Percentiles rank a stretch among this genome's conserved stretches.
Conservation (phyloP, 2,797 vertebrate genomes). For the Halcyon leucocephala region DNA sequence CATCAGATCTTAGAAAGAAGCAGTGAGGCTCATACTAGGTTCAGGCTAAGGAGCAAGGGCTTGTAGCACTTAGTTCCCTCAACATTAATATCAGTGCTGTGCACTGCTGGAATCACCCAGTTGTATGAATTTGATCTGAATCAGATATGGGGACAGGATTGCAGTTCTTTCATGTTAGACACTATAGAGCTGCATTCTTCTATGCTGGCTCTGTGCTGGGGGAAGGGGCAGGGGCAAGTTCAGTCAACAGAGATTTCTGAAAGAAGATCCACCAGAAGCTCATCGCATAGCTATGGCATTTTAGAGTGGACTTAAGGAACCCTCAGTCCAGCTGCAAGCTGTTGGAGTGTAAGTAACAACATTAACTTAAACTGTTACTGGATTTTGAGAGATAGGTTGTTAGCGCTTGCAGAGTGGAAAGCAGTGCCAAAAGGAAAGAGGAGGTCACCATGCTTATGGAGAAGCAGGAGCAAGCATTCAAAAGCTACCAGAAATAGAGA, state of each 20-base stretch:
- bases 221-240: neutral
- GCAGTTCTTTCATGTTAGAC: neutral
- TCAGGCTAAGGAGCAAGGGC: neutral
- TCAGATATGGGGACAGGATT: neutral
- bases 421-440: neutral
- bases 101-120: neutral
- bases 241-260: neutral
- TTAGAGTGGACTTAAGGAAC: neutral
- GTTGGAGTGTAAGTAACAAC: neutral
- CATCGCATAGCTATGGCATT: neutral
- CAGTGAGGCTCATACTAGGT: neutral
- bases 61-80: neutral
- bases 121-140: neutral
- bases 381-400: neutral
- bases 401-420: neutral
- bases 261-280: neutral
- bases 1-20: neutral
- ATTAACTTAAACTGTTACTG: neutral
- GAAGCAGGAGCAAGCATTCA: neutral
- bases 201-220: neutral
- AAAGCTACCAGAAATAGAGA: neutral
- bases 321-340: constrained; percentile 3
- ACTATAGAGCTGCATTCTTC: neutral
- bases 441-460: neutral
- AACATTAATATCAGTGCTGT: neutral